These are phyloP conservation scores for Danaus plexippus DNA, from an alignment of 1,140 invertebrate genomes.

Conservation along the genomic window DNA sequence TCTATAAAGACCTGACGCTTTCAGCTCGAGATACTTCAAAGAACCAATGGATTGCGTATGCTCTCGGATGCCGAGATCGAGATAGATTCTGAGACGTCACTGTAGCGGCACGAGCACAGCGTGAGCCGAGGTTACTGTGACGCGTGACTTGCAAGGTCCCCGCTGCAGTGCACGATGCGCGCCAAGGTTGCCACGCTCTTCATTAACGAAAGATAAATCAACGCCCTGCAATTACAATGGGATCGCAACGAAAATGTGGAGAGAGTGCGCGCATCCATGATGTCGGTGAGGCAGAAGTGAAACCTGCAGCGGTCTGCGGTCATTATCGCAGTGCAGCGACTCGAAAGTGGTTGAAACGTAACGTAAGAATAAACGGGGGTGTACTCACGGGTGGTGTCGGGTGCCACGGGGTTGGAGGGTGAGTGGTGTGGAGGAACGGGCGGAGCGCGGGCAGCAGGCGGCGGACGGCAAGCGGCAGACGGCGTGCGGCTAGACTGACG, in stretches of 20 bases:
- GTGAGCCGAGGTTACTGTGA: constrained; percentile 69
- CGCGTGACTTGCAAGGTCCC: constrained; percentile 70
- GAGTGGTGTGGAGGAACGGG: constrained; percentile 32
- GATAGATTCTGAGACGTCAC: constrained; percentile 41
- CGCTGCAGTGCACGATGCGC: constrained; percentile 68
- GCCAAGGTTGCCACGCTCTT: constrained; percentile 66
- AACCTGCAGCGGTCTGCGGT: constrained; percentile 49
- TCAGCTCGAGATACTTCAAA: background rate
- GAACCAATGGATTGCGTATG: constrained; percentile 41
- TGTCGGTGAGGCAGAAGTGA: constrained; percentile 35
- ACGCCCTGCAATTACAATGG: constrained; percentile 19
- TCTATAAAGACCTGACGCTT: constrained; percentile 2
- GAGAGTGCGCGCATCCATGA: background rate
- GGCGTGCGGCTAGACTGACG: constrained; percentile 61
- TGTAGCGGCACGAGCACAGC: constrained; percentile 56
- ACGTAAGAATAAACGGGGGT: constrained; percentile 25
- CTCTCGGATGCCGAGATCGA: constrained; percentile 27
- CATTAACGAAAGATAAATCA: constrained; percentile 41
- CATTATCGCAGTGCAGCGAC: constrained; percentile 36
- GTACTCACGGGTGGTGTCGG: constrained; percentile 34
- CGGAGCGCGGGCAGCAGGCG: constrained; percentile 28
- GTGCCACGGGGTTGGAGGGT: constrained; percentile 30
- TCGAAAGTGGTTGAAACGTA: constrained; percentile 28
- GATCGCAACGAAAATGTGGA: background rate
- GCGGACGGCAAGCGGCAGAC: constrained; percentile 35